phyloP scores from a whole-genome alignment of 1,140 invertebrate genomes.

The Holotrichia oblita region DNA sequence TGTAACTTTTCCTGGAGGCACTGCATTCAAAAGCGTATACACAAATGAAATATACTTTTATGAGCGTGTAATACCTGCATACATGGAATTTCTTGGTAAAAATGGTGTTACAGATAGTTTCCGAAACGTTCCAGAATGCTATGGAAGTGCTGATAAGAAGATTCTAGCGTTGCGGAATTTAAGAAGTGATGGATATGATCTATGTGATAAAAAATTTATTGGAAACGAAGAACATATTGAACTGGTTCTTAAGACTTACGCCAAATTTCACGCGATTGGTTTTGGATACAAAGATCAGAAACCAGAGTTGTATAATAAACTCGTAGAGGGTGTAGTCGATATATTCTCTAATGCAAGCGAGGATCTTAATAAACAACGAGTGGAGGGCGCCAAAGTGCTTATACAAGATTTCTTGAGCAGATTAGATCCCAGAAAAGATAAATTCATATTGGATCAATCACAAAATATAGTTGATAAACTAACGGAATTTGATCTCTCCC shows the following conservation, averaged over 20 bases:
- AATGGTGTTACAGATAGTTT: not conserved
- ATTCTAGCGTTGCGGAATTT: conserved; percentile 36
- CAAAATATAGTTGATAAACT: not conserved
- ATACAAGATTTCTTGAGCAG: not conserved
- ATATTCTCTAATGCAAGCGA: not conserved
- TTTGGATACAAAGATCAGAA: conserved; percentile 39
- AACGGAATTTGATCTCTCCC: not conserved
- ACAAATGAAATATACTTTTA: conserved; percentile 20
- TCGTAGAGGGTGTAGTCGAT: not conserved
- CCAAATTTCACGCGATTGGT: conserved; percentile 32
- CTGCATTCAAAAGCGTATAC: not conserved
- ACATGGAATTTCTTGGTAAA: not conserved
- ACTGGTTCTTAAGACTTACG: conserved; percentile 1
- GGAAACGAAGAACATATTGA: conserved; percentile 34
- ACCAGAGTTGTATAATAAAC: conserved; percentile 7
- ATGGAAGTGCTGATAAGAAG: not conserved
- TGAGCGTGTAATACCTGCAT: not conserved
- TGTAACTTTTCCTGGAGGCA: not conserved
- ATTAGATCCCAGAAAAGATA: conserved; percentile 11
- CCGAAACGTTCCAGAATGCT: not conserved
- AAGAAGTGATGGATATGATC: not conserved
- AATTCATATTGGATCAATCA: conserved; percentile 25
- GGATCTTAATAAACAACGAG: not conserved
- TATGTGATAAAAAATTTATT: not conserved
- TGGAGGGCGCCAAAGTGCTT: not conserved